Base-by-base conservation (phyloP, 2,113 vertebrate species). In the Mohoua ochrocephala region DNA sequence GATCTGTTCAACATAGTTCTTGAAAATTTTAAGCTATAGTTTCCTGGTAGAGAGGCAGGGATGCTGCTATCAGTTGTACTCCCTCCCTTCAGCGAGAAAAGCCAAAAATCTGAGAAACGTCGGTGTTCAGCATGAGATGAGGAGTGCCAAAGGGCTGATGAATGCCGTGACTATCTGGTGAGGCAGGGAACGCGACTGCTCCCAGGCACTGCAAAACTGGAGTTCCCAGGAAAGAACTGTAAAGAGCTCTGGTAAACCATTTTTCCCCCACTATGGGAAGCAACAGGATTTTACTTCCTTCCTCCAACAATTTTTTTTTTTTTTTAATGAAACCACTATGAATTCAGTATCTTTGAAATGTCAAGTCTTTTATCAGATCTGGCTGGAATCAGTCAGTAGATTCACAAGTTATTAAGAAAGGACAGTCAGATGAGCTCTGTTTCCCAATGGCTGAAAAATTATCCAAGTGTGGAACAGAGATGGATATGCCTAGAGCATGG, bases 381-480 rank as follows among this genome's bases (percentile, higher is more conserved):
- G 28, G 37, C 22, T 80, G n/a, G 80, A 83, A 90, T 57, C 33
- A 52, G 39, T 53, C 76, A 77, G 0, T 69, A 39, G 42, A 74
- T 69, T 89, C 47, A 6, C 28, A 83, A 54, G 61, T 65, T 68
- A 75, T 23, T 80, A 85, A 53, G n/a, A 64, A 75, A 81, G 67
- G 42, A 76, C 28, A 79, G 57, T 17, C 53, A 87, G 61, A 42
- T 30, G 83, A 84, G 41, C 59, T 85, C 79, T 53, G 57, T 65
- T 77, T 83, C 67, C 59, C 39, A 33, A 42, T 9, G 23, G 45
- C 57, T 77, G 63, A 92, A 82, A 85, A 96, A 87, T 50, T 61
- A 79, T 11, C 37, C n/a, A 73, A 79, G 57, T 41, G 49, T 56
- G 39, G 37, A 84, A 82, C 54, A 94, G 74, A 68, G 61, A 60